Conservation (phyloP, 2,113 vertebrate genomes). For the Chlorodrepanis virens region DNA sequence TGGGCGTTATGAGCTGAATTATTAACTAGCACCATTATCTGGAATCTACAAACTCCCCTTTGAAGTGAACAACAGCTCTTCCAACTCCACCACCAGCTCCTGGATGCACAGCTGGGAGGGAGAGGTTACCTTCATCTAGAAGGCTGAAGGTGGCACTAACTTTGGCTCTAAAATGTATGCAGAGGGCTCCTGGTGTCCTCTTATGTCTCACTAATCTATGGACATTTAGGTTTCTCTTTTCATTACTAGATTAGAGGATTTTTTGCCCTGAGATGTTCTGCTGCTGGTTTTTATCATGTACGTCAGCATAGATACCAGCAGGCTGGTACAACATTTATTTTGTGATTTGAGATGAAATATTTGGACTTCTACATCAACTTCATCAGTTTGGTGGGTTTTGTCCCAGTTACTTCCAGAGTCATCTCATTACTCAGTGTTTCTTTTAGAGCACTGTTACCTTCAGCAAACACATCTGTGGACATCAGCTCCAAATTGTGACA, state of each 20-base stretch:
- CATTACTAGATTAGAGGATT: neutral
- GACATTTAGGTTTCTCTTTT: neutral
- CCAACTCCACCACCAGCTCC: neutral
- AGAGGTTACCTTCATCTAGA: neutral
- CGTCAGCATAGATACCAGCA: neutral
- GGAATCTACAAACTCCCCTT: neutral
- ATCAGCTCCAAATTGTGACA: neutral
- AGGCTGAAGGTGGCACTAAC: neutral
- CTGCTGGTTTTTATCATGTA: neutral
- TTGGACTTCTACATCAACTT: neutral
- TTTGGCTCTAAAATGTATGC: neutral
- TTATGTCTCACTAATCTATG: neutral
- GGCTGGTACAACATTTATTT: neutral
- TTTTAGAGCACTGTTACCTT: neutral
- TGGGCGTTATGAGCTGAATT: neutral
- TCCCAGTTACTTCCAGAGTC: neutral
- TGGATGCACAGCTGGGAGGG: neutral
- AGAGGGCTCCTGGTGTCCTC: neutral
- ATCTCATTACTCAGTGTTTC: neutral
- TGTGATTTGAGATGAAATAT: neutral
- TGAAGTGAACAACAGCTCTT: neutral
- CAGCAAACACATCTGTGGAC: neutral
- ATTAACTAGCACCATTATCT: neutral
- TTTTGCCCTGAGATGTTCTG: neutral
- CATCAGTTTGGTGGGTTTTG: neutral